A percentile compares a stretch with the other conserved stretches of the same genome.
phyloP scores from a whole-genome alignment of 2,113 vertebrate genomes.

The Centrocercus urophasianus region DNA sequence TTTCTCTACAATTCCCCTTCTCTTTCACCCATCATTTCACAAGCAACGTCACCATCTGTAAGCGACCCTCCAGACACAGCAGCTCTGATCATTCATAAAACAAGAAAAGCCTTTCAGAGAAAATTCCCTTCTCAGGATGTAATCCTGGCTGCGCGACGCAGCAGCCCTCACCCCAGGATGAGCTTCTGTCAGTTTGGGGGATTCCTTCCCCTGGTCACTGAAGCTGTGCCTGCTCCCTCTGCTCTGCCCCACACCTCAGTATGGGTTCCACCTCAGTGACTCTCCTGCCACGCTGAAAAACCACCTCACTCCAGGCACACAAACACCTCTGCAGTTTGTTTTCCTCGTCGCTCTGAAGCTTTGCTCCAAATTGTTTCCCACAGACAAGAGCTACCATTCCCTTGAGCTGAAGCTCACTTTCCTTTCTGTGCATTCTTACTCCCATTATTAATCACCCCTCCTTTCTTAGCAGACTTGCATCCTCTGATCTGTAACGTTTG shows the following conservation, averaged over 20 bases:
- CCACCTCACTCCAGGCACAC: neutral
- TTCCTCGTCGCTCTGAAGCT: neutral
- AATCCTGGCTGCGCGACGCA: neutral
- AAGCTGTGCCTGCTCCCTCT: neutral
- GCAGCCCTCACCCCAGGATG: neutral
- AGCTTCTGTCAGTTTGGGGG: neutral
- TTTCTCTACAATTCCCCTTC: neutral
- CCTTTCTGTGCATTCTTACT: neutral
- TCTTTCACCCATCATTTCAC: neutral
- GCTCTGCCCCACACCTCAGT: too few species aligned
- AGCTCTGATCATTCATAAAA: neutral
- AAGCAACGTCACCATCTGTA: neutral
- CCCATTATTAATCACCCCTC: accelerated
- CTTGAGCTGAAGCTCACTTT: neutral
- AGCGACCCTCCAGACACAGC: neutral
- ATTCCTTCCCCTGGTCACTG: neutral
- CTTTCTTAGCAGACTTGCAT: neutral
- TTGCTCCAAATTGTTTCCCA: neutral
- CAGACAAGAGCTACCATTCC: accelerated
- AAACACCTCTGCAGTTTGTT: neutral
- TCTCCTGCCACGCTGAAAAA: neutral
- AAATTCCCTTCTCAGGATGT: neutral
- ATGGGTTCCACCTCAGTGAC: accelerated
- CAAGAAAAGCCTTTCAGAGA: neutral
- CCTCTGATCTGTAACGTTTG: neutral